Conservation (phyloP, 2,113 vertebrate species). For the Rhinoderma darwinii region DNA sequence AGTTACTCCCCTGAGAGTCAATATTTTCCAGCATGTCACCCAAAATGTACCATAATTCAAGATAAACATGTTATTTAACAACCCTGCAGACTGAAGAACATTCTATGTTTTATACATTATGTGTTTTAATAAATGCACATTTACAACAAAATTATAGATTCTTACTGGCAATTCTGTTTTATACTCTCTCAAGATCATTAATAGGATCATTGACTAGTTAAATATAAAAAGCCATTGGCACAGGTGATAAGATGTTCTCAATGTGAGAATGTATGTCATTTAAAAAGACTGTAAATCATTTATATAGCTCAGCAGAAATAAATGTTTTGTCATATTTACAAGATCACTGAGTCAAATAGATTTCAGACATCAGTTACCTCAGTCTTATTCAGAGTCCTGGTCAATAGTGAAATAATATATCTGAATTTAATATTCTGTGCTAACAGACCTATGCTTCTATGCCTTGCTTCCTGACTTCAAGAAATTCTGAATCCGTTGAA, state of each 20-base stretch:
- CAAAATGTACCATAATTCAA: background rate
- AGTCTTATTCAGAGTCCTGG: background rate
- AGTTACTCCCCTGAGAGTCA: too few relatives aligned
- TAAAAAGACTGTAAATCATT: conserved; percentile 35
- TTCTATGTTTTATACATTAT: background rate
- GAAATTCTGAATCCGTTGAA: too few relatives aligned
- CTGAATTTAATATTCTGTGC: background rate
- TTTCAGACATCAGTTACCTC: conserved; percentile 16
- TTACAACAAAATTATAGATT: conserved; percentile 35
- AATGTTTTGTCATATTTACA: conserved; percentile 40
- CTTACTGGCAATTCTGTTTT: conserved; percentile 31
- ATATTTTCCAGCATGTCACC: background rate
- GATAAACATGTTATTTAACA: background rate
- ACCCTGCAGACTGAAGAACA: background rate
- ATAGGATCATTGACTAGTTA: conserved; percentile 49
- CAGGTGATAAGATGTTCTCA: conserved; percentile 31
- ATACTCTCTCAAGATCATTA: conserved; percentile 43
- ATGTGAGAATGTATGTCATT: conserved; percentile 39
- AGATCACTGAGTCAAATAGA: conserved; percentile 19
- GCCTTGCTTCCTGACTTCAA: background rate
- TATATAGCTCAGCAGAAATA: conserved; percentile 35
- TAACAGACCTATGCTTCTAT: background rate
- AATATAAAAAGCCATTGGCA: conserved; percentile 51
- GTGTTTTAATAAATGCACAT: conserved; percentile 16
- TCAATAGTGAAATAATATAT: conserved; percentile 6